These are phyloP conservation scores for Lordiphosa collinella DNA, from an alignment of 1,140 invertebrate genomes.

Conservation along the genomic window DNA sequence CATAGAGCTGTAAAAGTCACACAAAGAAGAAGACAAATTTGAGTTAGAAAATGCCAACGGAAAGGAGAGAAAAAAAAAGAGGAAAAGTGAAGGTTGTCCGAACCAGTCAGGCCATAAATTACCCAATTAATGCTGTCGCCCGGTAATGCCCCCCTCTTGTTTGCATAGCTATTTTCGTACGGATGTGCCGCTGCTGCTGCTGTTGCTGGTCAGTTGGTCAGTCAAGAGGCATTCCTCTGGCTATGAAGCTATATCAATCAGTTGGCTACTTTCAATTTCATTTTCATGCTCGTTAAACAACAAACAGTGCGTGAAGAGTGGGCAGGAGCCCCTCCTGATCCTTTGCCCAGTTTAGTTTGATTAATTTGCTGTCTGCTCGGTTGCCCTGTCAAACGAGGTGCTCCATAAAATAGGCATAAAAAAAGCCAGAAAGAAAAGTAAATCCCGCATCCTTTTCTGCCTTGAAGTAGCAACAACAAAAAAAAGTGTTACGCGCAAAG, in stretches of 20 bases:
- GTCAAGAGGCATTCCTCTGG: not conserved
- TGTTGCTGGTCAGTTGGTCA: conserved; percentile 18
- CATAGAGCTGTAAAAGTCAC: conserved; percentile 58
- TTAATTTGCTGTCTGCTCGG: conserved; percentile 65
- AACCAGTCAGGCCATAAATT: conserved; percentile 47
- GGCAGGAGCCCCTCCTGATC: conserved; percentile 31
- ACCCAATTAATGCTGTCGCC: conserved; percentile 59
- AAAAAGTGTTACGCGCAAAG: conserved; percentile 18
- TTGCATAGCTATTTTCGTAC: no score
- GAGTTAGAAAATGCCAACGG: conserved; percentile 8
- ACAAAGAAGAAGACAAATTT: conserved; percentile 18
- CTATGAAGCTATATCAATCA: conserved; percentile 58
- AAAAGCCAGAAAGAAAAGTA: conserved; percentile 15
- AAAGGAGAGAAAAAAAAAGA: not conserved
- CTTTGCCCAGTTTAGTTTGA: conserved; percentile 69
- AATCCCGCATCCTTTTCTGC: conserved; percentile 54
- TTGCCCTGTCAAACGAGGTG: conserved; percentile 49
- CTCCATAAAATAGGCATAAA: conserved; percentile 59
- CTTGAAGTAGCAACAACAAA: conserved; percentile 1
- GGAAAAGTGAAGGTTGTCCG: conserved; percentile 46
- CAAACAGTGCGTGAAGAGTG: conserved; percentile 57
- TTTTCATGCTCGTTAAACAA: conserved; percentile 71
- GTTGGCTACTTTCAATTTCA: conserved; percentile 67
- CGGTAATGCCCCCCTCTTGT: conserved; percentile 22
- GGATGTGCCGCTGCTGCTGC: no score